Conservation (phyloP, 2,888 invertebrate genomes). For the Hydraecia micacea region DNA sequence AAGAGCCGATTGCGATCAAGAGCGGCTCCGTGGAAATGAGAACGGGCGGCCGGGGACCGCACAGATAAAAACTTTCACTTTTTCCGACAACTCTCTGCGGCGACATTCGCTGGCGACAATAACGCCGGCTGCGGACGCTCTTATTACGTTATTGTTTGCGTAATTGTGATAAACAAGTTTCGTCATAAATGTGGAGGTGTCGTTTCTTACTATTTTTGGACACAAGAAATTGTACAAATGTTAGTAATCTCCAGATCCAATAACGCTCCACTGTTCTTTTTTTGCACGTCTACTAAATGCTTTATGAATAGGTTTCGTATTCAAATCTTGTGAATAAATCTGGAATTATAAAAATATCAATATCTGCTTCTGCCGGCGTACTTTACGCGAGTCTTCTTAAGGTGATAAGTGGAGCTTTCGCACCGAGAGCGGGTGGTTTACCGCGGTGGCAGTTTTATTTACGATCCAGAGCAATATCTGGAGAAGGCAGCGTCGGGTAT, state of each 20-base stretch:
- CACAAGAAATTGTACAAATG: constrained; percentile 52
- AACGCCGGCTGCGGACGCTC: constrained; percentile 81
- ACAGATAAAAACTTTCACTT: constrained; percentile 89
- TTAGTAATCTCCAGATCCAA: constrained; percentile 39
- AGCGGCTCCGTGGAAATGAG: constrained; percentile 85
- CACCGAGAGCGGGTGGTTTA: constrained; percentile 70
- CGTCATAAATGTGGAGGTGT: constrained; percentile 70
- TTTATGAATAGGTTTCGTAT: constrained; percentile 20
- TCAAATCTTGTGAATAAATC: constrained; percentile 40
- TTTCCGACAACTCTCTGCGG: constrained; percentile 85
- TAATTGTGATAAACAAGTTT: constrained; percentile 83
- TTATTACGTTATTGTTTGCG: constrained; percentile 84
- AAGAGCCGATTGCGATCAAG: constrained; percentile 83
- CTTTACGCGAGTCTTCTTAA: constrained; percentile 69
- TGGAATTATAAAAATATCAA: constrained; percentile 51
- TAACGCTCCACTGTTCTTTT: constrained; percentile 15
- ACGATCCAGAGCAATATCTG: constrained; percentile 87
- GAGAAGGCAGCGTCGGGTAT: constrained; percentile 84
- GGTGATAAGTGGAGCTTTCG: constrained; percentile 78
- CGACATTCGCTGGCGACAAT: constrained; percentile 83
- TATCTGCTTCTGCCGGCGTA: constrained; percentile 40
- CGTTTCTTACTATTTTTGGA: constrained; percentile 57
- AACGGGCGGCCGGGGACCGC: constrained; percentile 84
- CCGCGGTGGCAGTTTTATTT: constrained; percentile 85
- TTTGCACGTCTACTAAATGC: constrained; percentile 25